Evolutionary conservation across 2,113 vertebrate genomes (phyloP).

Genomic region (Mustelus asterias): DNA sequence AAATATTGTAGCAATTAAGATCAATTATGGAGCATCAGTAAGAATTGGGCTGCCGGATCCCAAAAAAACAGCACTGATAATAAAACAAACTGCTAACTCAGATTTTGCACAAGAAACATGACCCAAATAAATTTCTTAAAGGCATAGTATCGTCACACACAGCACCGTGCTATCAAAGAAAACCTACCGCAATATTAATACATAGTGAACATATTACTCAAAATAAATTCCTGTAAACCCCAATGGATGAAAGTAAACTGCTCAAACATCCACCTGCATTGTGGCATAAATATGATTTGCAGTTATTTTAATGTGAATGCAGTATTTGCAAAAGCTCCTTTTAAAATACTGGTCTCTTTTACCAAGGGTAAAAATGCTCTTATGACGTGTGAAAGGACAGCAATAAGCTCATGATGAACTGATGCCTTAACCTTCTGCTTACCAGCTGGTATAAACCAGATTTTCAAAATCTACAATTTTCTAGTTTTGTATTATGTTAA

Average conservation of each 20-base stretch:
- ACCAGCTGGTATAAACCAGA: background rate
- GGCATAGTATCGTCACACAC: too few species aligned
- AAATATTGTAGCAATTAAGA: too few species aligned
- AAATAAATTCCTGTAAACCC: background rate
- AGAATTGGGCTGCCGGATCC: too few species aligned
- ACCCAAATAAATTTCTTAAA: too few species aligned
- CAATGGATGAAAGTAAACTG: too few species aligned
- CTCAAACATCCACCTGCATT: background rate
- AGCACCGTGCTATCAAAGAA: background rate
- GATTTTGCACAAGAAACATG: too few species aligned
- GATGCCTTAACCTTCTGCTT: background rate
- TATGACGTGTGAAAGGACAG: background rate
- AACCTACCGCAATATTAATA: background rate
- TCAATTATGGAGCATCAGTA: too few species aligned
- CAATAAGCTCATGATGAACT: background rate
- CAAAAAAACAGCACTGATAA: too few species aligned
- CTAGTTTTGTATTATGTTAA: background rate
- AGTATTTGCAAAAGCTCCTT: background rate
- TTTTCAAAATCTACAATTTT: background rate
- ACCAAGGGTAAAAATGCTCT: background rate
- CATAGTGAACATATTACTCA: background rate
- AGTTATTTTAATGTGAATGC: background rate
- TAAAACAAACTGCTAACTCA: too few species aligned
- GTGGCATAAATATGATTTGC: background rate
- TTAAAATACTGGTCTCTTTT: background rate